Base-by-base conservation (phyloP, 2,113 vertebrate genomes). In the Burhinus oedicnemus region DNA sequence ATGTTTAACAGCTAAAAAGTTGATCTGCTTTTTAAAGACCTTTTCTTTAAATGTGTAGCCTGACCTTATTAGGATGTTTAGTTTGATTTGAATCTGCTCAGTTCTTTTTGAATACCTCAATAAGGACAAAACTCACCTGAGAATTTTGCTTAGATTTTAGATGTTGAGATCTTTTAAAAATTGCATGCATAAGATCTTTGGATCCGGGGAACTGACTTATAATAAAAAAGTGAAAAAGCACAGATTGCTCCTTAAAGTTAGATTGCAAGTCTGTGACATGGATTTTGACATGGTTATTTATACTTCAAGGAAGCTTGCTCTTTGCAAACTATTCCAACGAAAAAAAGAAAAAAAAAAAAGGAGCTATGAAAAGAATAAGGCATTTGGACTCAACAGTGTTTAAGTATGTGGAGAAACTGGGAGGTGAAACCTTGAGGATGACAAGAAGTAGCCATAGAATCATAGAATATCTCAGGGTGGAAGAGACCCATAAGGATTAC, bases 331-430 rank as follows among this genome's bases (percentile, higher is more conserved):
- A 32, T 58, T 57, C 20, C 23, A 47, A 15, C n/a, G 15, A 38
- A 29, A 4, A 17, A 26, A 42, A 44, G 52, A 54, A 4, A 15
- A 3, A 45, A 34, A 51, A 42, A 57, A 30, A 64, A 25, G 5
- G 3, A 38, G 1, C 16, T 49, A 3, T 36, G 77, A 34, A 65
- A 70, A 38, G 18, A 66, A 66, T 47, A 61, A 54, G 7, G 4
- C 0, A 1, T 61, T 69, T 69, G 23, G 8, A 61, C 10, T 26
- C 6, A 76, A 40, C 11, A 65, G 2, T 2, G 1, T 15, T 77
- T 15, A 64, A 49, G 12, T 25, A 4, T 20, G 38, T 58, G 25
- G 27, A 30, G 70, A 88, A 76, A 65, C 11, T 32, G 38, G 6
- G 32, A 87, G 5, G 3, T 20, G 40, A 83, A 84, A 4, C 16